Base-by-base conservation (phyloP, 2,797 vertebrate species). In the Molothrus aeneus region DNA sequence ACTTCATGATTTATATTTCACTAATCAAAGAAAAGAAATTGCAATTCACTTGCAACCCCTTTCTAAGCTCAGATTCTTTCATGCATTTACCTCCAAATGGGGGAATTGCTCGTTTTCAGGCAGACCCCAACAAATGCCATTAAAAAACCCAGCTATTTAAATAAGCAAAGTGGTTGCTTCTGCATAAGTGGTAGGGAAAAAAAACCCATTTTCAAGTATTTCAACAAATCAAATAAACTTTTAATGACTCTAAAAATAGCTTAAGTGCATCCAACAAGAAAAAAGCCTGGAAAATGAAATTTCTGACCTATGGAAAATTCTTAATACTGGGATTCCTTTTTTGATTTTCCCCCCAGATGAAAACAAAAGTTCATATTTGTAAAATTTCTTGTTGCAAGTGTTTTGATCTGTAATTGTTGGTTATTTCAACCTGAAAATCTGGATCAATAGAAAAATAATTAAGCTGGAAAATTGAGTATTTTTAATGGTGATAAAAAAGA, bases 161-260 rank as follows among this genome's bases (percentile, higher is more conserved):
- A 69, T 60, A 80, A 68, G 4, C 4, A 28, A 65, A 71, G 20
- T 48, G 9, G 15, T 86, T 93, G 70, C 20, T 84, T 31, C 48
- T 80, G 31, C 15, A 9, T n/a, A 78, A 84, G 7, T 50, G 5
- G 2, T 54, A 65, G 34, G 29, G 2, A 84, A 71, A 42, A 15
- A 26, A 48, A 5, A 0, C 0, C 0, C 17, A 13, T 10, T 84
- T 80, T 53, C 28, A 34, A 59, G 24, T 25, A 70, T 9, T 38
- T 69, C 75, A 85, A 75, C 18, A 68, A 79, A 75, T 72, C 10
- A 59, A 79, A 21, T 50, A 61, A 84, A 68, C 2, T 36, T 88
- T 54, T 65, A 83, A 34, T 5, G 5, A 1, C 40, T 94, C 11
- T 83, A 70, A 83, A 80, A 70, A 6, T 32, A 66, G 10, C 22